Evolutionary conservation across 2,797 vertebrate genomes (phyloP), one percentile per base, ranked within the genome.

Genomic region (Pseudotriccus pelzelni): DNA sequence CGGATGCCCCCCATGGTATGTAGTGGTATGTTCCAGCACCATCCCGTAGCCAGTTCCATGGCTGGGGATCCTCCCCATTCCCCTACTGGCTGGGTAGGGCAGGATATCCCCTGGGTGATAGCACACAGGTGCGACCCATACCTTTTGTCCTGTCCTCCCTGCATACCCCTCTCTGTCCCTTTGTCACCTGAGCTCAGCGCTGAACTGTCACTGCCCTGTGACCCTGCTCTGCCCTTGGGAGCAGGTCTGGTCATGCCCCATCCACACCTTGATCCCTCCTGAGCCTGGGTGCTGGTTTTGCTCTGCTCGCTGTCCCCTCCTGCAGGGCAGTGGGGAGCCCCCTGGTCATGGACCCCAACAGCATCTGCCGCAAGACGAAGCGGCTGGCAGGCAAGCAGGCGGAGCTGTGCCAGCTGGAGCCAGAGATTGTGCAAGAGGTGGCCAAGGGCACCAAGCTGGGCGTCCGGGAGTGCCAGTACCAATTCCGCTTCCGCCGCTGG

Each of bases 301-400:
- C 87, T 95, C 93, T 94, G 93, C 91, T 92, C 76, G 22, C 74
- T 91, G 74, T 95, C 90, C 77, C 94, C 94, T 94, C 97, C 94
- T 97, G 95, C 97, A 99, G 99, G 99, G 99, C 99, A 60, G 99
- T 99, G 98, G 99, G 99, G 91, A 99, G 99, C 97, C 99, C 99
- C n/a, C 97, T 99, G 98, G 99, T 99, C 97, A 99, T 99, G 99
- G 99, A 99, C 96, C 99, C 99, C 83, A 99, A 99, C 97, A 99
- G 99, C 97, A 99, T 99, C 98, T 99, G 99, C 97, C 99, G 99
- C 97, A 99, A 99, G 98, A 99, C 99, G 4, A 99, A 99, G 97
- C 98, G 99, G 32, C 97, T 99, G 96, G 99, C 98, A 0, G 99
- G 99, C 79, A 99, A 99, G 93, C 99, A 99, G 97, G 99, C 99